Conservation (phyloP, 2,113 vertebrate species). For the Nothoprocta pentlandii region DNA sequence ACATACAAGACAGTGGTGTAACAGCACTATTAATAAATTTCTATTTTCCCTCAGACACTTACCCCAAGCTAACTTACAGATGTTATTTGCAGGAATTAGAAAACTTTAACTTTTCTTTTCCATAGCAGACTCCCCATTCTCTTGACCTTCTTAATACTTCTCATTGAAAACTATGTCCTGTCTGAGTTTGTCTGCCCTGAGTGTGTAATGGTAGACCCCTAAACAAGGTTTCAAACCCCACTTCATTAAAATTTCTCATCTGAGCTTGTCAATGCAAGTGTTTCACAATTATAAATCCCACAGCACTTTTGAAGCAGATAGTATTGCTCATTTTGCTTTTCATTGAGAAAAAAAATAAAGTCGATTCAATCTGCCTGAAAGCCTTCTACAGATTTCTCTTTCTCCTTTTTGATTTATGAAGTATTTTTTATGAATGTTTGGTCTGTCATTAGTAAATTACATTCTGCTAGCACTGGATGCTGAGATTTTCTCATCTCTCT, state of each 20-base stretch:
- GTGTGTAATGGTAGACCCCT: not conserved
- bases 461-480: not conserved
- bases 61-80: not conserved
- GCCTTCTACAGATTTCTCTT: not conserved
- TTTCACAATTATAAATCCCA: not conserved
- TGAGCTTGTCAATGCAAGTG: not conserved
- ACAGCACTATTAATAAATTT: not conserved
- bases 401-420: not conserved
- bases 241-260: not conserved
- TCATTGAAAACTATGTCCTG: not conserved
- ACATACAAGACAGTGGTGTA: not conserved
- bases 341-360: not conserved
- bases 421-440: not conserved
- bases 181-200: not conserved
- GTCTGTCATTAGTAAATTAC: not conserved
- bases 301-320: not conserved
- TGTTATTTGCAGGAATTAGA: not conserved
- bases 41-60: not conserved
- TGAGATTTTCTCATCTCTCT: not conserved
- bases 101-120: not conserved
- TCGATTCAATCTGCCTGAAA: not conserved
- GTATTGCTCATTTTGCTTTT: not conserved
- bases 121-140: not conserved
- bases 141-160: not conserved
- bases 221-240: not conserved